Percentiles rank a stretch among this genome's conserved stretches.
These are phyloP conservation scores for Beris morrisii DNA, from an alignment of 2,888 invertebrate species.

Conservation along the genomic window DNA sequence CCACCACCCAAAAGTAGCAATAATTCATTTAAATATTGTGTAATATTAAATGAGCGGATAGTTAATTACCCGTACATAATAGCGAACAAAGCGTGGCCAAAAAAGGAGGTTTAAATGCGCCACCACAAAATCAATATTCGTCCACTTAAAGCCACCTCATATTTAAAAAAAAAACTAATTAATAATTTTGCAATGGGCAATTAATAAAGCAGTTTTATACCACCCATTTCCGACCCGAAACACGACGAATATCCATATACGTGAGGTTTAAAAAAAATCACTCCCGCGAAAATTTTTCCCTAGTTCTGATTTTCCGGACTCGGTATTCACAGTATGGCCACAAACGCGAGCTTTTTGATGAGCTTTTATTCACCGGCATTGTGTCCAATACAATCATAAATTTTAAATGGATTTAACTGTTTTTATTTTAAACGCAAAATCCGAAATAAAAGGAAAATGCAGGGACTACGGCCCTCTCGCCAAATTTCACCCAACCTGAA, in stretches of 20 bases:
- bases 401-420: conserved; percentile 36
- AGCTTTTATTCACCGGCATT: conserved; percentile 25
- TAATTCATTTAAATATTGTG: conserved; percentile 26
- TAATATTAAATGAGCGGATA: conserved; percentile 29
- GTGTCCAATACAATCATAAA: conserved; percentile 33
- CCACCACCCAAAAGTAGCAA: conserved; percentile 2
- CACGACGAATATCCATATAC: too few species aligned
- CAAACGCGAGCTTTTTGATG: conserved; percentile 25
- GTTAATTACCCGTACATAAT: conserved; percentile 29
- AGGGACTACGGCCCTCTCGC: conserved; percentile 15
- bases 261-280: not conserved
- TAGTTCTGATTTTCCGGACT: not conserved
- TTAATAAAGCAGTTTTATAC: conserved; percentile 58
- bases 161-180: conserved; percentile 54
- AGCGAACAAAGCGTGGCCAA: conserved; percentile 25
- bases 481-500: too few species aligned
- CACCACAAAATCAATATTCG: conserved; percentile 57
- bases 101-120: conserved; percentile 33
- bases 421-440: conserved; percentile 2
- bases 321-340: not conserved
- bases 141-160: conserved; percentile 56
- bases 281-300: not conserved
- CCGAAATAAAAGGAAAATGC: conserved; percentile 25
- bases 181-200: conserved; percentile 58
- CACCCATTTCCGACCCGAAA: conserved; percentile 23